phyloP scores from a whole-genome alignment of 2,797 vertebrate genomes.

The Rhinichthys osculus region DNA sequence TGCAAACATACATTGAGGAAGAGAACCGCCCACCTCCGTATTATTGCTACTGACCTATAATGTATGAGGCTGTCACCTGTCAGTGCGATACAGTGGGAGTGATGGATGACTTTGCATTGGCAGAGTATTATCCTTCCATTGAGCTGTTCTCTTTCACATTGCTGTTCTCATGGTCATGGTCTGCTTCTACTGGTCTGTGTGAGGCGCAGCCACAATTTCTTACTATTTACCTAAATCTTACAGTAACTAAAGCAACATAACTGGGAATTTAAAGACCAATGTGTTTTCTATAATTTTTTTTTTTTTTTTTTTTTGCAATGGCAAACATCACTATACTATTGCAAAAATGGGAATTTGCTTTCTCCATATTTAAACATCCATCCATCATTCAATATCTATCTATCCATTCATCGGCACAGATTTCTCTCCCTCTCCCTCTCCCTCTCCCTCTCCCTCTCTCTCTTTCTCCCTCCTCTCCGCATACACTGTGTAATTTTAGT shows the following conservation, averaged over 20 bases:
- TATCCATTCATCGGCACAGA: neutral
- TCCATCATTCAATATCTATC: neutral
- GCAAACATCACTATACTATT: neutral
- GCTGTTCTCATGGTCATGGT: constrained; percentile 9
- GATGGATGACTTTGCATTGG: constrained; percentile 38
- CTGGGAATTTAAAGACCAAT: neutral
- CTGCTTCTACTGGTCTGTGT: neutral
- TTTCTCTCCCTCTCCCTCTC: constrained; percentile 1
- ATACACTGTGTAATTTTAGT: neutral
- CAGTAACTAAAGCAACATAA: neutral
- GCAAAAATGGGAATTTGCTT: neutral
- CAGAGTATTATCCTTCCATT: constrained; percentile 37
- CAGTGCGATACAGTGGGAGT: constrained; percentile 22
- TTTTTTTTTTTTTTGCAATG: neutral
- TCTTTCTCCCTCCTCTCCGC: neutral
- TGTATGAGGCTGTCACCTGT: constrained; percentile 54
- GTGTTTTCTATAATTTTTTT: neutral
- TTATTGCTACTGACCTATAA: constrained; percentile 48
- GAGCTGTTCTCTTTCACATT: constrained; percentile 43
- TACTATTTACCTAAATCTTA: neutral
- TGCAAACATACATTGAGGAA: neutral
- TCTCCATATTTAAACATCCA: neutral
- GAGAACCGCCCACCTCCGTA: neutral
- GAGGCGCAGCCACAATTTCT: neutral
- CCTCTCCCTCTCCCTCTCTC: too few species aligned